Evolutionary conservation across 1,140 invertebrate genomes (phyloP), one percentile per base, ranked within the genome.

Genomic region (Nasonia longicornis): DNA sequence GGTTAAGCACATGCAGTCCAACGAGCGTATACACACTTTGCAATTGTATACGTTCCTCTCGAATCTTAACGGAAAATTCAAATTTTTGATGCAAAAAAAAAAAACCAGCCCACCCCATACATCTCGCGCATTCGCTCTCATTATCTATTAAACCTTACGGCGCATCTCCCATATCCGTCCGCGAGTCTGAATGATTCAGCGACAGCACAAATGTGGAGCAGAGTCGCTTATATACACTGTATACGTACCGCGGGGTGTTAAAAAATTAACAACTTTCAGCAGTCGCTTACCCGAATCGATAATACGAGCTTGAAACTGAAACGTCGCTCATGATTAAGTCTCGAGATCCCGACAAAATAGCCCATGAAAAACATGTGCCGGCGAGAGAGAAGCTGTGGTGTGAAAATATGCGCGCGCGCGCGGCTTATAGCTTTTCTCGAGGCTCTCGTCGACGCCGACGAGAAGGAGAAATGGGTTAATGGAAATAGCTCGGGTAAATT

Each of bases 381-480:
- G 31, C 31, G 31, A 35, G 31, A 3, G 4, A 35, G 31, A 20
- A 58, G 52, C 14, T 72, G 69, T 63, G 1, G 58, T 31, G 14
- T 74, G 63, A 29, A 80, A 80, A 80, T 74, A 42, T 48, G 58
- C 26, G 29, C 3, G 6, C 3, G 6, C 14, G 35, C 35, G 38
- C 38, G 22, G 64, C 31, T 73, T 79, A 72, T 79, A 79, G 58
- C 52, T 79, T 71, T 72, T 63, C 77, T 73, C 58, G 52, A 45
- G 29, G n/a, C 14, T 14, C 45, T 35, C 31, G 38, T 42, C 38
- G 38, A 42, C 26, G 26, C 26, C 26, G 31, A 58, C 67, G 69
- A 70, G 66, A 70, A 45, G 71, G 69, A 64, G 63, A 81, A 81
- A 81, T 81, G 74, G 74, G 74, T 72, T 81, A 81, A 81, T 81